These are phyloP conservation scores for Drosophila triauraria DNA, from an alignment of 1,140 invertebrate species.

Conservation along the genomic window DNA sequence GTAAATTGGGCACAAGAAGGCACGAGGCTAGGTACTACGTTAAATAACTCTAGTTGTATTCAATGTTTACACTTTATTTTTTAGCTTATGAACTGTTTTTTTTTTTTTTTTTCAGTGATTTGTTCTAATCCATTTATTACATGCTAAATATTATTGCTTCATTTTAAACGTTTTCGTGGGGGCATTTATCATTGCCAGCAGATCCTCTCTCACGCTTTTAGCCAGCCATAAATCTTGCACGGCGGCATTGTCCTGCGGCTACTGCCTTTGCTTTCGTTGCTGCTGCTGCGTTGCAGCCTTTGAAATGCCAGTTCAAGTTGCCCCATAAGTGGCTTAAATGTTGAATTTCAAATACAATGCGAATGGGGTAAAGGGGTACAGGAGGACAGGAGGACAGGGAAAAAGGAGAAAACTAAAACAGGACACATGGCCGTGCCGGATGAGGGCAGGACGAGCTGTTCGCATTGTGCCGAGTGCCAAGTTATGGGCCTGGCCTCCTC, in stretches of 20 bases:
- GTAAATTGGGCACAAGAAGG: background rate
- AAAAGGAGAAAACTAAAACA: constrained; percentile 49
- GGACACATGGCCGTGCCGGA: constrained; percentile 38
- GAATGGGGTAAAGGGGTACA: constrained; percentile 20
- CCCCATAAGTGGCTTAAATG: constrained; percentile 80
- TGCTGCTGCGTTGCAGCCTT: constrained; percentile 56
- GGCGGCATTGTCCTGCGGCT: constrained; percentile 73
- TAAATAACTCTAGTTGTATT: background rate
- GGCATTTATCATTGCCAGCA: constrained; percentile 59
- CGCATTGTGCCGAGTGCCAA: constrained; percentile 74
- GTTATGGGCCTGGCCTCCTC: constrained; percentile 59
- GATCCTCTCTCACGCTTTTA: constrained; percentile 47
- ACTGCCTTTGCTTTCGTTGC: constrained; percentile 10
- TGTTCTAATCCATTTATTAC: constrained; percentile 58
- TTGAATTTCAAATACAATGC: constrained; percentile 81
- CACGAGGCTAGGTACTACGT: background rate
- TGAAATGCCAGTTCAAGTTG: constrained; percentile 81
- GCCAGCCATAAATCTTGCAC: constrained; percentile 72
- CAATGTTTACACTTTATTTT: background rate
- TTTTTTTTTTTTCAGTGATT: background rate
- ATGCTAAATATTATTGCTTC: constrained; percentile 66
- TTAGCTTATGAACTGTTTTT: background rate
- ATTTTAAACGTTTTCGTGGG: constrained; percentile 64
- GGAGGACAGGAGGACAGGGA: background rate
- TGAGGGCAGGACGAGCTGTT: constrained; percentile 58